phyloP scores from a whole-genome alignment of 2,888 invertebrate genomes.

The Scaptomyza cyrtandrae region DNA sequence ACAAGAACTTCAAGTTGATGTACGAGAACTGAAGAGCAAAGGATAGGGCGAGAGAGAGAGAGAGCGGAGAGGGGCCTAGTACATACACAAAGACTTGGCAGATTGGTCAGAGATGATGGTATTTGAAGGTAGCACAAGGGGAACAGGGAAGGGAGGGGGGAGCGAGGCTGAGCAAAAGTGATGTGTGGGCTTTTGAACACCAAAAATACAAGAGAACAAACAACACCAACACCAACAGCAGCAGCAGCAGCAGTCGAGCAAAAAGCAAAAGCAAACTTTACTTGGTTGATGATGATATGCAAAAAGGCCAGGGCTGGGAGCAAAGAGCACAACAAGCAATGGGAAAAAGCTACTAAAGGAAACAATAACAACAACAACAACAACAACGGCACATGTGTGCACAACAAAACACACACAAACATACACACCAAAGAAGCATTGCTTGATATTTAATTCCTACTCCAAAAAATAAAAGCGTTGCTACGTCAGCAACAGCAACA shows the following conservation, averaged over 20 bases:
- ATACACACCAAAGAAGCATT: slow-evolving; percentile 25
- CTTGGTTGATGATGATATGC: slow-evolving; percentile 74
- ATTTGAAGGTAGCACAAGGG: background rate
- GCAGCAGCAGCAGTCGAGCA: slow-evolving; percentile 31
- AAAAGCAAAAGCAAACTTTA: slow-evolving; percentile 75
- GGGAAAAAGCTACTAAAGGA: slow-evolving; percentile 37
- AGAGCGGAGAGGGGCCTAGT: background rate
- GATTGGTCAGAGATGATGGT: slow-evolving; percentile 22
- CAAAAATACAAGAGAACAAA: slow-evolving; percentile 71
- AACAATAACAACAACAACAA: slow-evolving; percentile 30
- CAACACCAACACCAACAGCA: slow-evolving; percentile 21
- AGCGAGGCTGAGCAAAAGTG: slow-evolving; percentile 56
- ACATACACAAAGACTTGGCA: slow-evolving; percentile 39
- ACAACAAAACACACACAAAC: slow-evolving; percentile 23
- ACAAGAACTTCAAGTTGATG: slow-evolving; percentile 73
- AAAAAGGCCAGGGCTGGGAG: slow-evolving; percentile 44
- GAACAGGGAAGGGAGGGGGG: background rate
- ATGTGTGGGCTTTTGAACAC: slow-evolving; percentile 76
- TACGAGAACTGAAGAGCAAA: slow-evolving; percentile 19
- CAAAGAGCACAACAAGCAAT: slow-evolving; percentile 39
- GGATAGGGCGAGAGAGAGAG: background rate
- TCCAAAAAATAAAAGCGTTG: slow-evolving; percentile 65
- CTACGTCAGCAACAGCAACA: slow-evolving; percentile 68
- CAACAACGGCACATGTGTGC: slow-evolving; percentile 42
- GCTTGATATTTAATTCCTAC: slow-evolving; percentile 74